Percentiles rank a stretch among this genome's conserved stretches.
phyloP scores from a whole-genome alignment of 2,888 invertebrate species.

The Diarsia mendica region DNA sequence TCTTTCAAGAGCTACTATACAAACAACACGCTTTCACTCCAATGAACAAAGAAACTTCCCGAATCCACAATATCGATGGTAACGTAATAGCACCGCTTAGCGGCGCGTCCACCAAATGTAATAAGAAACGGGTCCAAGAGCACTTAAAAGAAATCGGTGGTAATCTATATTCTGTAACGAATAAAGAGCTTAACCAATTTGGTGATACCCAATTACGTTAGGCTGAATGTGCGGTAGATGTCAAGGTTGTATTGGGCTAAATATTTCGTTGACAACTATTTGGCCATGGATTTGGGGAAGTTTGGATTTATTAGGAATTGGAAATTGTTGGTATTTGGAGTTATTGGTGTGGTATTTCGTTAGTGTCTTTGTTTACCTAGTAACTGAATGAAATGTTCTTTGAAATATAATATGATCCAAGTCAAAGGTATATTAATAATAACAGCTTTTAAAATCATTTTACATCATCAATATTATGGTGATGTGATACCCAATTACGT shows the following conservation, averaged over 20 bases:
- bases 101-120: constrained; percentile 70
- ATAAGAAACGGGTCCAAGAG: constrained; percentile 73
- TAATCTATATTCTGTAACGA: constrained; percentile 80
- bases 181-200: constrained; percentile 81
- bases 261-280: constrained; percentile 41
- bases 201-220: constrained; percentile 77
- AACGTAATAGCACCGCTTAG: constrained; percentile 63
- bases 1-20: too few species aligned
- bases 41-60: constrained; percentile 46
- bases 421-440: background rate
- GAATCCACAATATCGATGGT: constrained; percentile 58
- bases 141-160: constrained; percentile 79
- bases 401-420: background rate
- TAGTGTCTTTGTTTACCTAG: background rate
- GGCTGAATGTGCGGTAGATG: constrained; percentile 64
- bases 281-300: background rate
- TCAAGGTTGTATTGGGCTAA: constrained; percentile 47
- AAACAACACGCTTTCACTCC: constrained; percentile 12
- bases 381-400: background rate
- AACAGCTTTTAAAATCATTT: too few species aligned
- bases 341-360: constrained; percentile 17
- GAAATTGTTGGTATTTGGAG: constrained; percentile 15
- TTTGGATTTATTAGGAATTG: constrained; percentile 41
- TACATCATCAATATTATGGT: too few species aligned
- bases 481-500: constrained; percentile 76